phyloP scores from a whole-genome alignment of 2,113 vertebrate genomes.

The Vimba vimba region DNA sequence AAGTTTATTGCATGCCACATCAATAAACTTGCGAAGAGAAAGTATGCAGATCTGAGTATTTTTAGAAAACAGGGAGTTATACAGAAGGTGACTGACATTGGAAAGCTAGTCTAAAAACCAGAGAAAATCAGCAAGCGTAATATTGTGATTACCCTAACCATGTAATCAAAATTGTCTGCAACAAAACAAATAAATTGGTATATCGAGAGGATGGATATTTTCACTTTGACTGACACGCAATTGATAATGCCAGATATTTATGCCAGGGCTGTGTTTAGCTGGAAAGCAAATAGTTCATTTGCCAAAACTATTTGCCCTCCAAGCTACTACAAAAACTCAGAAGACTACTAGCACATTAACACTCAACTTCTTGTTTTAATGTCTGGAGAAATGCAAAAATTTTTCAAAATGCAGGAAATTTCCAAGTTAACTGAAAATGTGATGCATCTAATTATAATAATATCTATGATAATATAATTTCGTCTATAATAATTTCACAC shows the following conservation, averaged over 20 bases:
- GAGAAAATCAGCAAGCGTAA: constrained; percentile 17
- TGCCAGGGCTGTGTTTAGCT: constrained; percentile 4
- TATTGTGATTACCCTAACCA: constrained; percentile 22
- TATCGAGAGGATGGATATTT: constrained; percentile 11
- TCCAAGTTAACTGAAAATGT: neutral
- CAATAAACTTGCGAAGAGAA: constrained; percentile 51
- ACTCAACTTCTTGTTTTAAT: neutral
- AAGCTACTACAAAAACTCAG: neutral
- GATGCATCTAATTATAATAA: neutral
- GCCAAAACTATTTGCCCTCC: neutral
- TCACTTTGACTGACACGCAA: constrained; percentile 3
- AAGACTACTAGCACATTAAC: neutral
- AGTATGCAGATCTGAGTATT: constrained; percentile 42
- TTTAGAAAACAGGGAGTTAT: constrained; percentile 25
- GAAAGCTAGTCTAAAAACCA: constrained; percentile 21
- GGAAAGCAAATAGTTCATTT: neutral
- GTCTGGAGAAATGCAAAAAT: neutral
- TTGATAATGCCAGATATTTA: neutral
- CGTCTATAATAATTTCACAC: neutral
- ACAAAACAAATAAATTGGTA: constrained; percentile 34
- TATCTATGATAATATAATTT: neutral
- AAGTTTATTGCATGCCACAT: constrained; percentile 1
- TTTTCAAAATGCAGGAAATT: too few relatives aligned
- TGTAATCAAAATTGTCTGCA: constrained; percentile 38
- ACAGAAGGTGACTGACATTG: constrained; percentile 20